Evolutionary conservation across 2,888 invertebrate genomes (phyloP), one percentile per base, ranked within the genome.

Genomic region (Apoda limacodes): DNA sequence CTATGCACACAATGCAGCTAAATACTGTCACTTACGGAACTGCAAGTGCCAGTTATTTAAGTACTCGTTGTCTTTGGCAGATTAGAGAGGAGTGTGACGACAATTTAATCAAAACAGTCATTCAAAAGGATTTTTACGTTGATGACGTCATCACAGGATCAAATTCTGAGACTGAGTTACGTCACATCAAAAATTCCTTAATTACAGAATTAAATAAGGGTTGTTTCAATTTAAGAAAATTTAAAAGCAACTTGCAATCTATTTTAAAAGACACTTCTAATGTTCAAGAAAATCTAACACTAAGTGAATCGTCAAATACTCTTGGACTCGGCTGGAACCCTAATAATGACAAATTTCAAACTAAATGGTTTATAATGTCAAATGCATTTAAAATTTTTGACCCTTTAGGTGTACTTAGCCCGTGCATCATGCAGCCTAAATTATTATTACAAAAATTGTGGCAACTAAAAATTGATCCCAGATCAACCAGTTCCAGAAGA

Each of bases 1-100:
- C 29, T n/a, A 14, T 29, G 2, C 22, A 29, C 22, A 15, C 9
- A 3, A 17, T 14, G 7, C 3, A 14, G 5, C 21, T 46, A 12
- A 39, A 43, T 28, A 45, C 43, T 11, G 22, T 46, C 2, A 43
- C 46, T 19, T 46, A 46, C 30, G 43, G 43, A 0, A 35, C 34
- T 9, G 40, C 40, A 22, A 41, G 40, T 15, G 33, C 30, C 9
- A 33, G 35, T 15, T 39, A 33, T 28, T 25, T 39, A 21, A 35
- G 39, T 14, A 46, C 43, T 4, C 25, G 39, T 1, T 46, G 43
- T 26, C 9, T 46, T 1, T 34, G 29, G 32, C 40, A 46, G 24
- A 2, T 46, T 2, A 41, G 40, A 5, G 32, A 42, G 29, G 41
- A 43, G 13, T 23, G 30, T 34, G 7, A 7, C 23, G 2, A 29